Conservation (phyloP, 2,797 vertebrate species). For the Astyanax mexicanus region DNA sequence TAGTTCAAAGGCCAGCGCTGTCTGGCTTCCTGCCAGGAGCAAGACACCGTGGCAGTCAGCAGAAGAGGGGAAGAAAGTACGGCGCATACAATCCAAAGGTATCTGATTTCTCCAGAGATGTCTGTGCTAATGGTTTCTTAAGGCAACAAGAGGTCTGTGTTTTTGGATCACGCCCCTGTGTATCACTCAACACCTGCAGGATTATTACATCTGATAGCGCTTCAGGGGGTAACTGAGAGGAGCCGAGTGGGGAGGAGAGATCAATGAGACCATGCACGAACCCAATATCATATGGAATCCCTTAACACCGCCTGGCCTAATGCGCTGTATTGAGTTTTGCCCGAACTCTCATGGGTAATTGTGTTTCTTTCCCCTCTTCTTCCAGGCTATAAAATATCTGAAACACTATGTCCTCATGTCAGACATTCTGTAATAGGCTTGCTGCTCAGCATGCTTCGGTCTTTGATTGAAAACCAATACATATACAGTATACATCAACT, state of each 20-base stretch:
- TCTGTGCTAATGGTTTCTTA: conserved; percentile 52
- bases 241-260: conserved; percentile 12
- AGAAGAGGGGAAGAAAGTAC: conserved; percentile 37
- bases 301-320: conserved; percentile 4
- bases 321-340: conserved; percentile 29
- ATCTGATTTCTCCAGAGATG: conserved; percentile 52
- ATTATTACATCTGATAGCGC: conserved; percentile 51
- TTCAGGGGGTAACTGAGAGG: conserved; percentile 20
- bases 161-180: conserved; percentile 44
- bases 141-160: conserved; percentile 43
- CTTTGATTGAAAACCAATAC: conserved; percentile 7
- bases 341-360: conserved; percentile 4
- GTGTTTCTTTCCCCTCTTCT: background rate
- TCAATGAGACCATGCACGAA: conserved; percentile 13
- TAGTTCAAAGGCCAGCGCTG: conserved; percentile 37
- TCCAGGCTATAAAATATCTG: background rate
- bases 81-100: conserved; percentile 39
- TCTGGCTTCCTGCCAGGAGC: conserved; percentile 38
- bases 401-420: conserved; percentile 1
- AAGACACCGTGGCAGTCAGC: conserved; percentile 29
- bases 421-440: background rate
- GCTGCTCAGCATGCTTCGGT: background rate
- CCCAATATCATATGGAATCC: conserved; percentile 19
- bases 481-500: background rate
- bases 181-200: conserved; percentile 49